Percentiles rank a stretch among this genome's conserved stretches.
Conservation (phyloP, 2,113 vertebrate species). For the Chaetorhynchus papuensis region DNA sequence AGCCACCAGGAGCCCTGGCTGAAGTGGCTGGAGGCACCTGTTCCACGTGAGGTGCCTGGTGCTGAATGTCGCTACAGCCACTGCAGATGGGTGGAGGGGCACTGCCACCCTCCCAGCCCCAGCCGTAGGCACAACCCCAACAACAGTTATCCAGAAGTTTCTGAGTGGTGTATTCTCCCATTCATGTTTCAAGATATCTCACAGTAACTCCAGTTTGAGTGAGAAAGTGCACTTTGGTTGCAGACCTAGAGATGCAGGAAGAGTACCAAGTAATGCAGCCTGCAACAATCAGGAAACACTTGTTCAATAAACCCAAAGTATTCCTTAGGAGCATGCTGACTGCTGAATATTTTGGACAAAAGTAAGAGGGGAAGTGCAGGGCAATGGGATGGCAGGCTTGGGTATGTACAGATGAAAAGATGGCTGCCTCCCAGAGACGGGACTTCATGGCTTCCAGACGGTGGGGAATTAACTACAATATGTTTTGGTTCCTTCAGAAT, state of each 20-base stretch:
- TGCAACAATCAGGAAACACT: background rate
- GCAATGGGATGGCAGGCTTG: background rate
- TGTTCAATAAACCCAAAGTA: background rate
- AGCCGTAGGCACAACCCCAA: rapidly evolving
- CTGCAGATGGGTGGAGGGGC: background rate
- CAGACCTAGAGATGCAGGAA: background rate
- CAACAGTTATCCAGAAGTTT: background rate
- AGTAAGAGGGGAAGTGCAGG: background rate
- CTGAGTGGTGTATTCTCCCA: rapidly evolving
- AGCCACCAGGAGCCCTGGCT: background rate
- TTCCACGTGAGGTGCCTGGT: background rate
- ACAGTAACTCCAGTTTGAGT: background rate
- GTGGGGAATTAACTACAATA: background rate
- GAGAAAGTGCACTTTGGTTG: background rate
- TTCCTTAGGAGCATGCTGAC: background rate
- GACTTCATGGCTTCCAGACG: background rate
- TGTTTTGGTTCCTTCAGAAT: background rate
- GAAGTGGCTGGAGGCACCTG: background rate
- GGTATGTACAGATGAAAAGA: background rate
- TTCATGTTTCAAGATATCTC: rapidly evolving
- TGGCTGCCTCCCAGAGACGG: background rate
- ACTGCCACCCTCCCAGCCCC: rapidly evolving
- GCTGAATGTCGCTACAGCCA: background rate
- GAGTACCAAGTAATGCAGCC: background rate
- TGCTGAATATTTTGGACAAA: background rate